These are phyloP conservation scores for Chlorospingus flavigularis DNA, from an alignment of 2,797 vertebrate species.

Conservation along the genomic window DNA sequence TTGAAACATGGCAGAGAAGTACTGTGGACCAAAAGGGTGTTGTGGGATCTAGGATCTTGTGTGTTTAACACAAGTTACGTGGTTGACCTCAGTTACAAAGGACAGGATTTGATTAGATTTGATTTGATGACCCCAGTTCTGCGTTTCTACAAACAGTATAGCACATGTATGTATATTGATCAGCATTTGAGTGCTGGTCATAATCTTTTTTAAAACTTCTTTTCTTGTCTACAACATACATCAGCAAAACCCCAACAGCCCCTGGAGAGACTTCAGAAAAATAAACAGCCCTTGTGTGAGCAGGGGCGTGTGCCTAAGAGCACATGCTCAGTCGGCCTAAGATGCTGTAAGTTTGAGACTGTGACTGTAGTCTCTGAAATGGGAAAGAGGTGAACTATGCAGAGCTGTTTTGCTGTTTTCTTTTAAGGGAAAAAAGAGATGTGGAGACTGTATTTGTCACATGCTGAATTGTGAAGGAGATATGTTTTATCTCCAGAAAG, in stretches of 20 bases:
- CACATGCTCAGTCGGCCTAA: neutral
- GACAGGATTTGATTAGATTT: neutral
- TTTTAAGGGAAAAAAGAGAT: neutral
- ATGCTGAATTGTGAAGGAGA: neutral
- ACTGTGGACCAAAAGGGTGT: neutral
- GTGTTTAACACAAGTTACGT: neutral
- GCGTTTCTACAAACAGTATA: neutral
- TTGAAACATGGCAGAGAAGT: neutral
- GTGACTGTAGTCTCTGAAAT: neutral
- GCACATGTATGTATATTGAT: neutral
- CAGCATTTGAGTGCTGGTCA: neutral
- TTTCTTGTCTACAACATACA: neutral
- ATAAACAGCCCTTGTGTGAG: neutral
- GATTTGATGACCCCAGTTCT: neutral
- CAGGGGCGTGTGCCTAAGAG: neutral
- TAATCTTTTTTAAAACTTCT: neutral
- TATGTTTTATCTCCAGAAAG: neutral
- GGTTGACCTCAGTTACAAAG: neutral
- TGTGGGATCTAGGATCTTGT: neutral
- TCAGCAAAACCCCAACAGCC: neutral
- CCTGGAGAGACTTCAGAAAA: neutral
- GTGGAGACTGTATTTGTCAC: neutral
- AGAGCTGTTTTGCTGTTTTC: neutral
- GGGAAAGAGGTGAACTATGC: neutral
- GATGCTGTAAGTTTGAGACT: neutral